Percentiles rank a stretch among this genome's conserved stretches.
These are phyloP conservation scores for Mobula birostris DNA, from an alignment of 2,113 vertebrate species.

Conservation along the genomic window DNA sequence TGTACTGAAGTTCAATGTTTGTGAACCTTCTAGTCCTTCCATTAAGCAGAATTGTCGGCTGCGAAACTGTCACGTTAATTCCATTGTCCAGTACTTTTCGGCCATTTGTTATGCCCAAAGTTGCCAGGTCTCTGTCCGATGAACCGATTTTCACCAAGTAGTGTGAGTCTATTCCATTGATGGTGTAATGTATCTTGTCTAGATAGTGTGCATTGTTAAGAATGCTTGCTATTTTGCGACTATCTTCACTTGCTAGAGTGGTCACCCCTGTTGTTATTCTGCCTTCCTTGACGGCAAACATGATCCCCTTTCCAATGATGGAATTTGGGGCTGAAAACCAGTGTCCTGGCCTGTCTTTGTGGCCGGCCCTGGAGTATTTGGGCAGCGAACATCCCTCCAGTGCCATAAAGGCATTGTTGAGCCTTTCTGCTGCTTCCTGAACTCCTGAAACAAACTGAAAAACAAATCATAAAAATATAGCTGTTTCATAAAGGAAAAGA, in stretches of 20 bases:
- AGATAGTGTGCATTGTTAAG: slow-evolving; percentile 88
- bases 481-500: background rate
- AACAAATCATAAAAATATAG: background rate
- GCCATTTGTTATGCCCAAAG: slow-evolving; percentile 80
- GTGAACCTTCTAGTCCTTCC: slow-evolving; percentile 89
- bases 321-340: slow-evolving; percentile 90
- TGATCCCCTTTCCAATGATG: slow-evolving; percentile 87
- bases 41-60: slow-evolving; percentile 64
- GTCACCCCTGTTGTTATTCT: slow-evolving; percentile 77
- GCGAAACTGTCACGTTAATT: slow-evolving; percentile 83
- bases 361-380: slow-evolving; percentile 70
- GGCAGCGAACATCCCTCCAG: slow-evolving; percentile 87
- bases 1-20: slow-evolving; percentile 80
- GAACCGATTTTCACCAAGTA: slow-evolving; percentile 94
- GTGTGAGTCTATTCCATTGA: slow-evolving; percentile 87
- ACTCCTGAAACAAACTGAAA: slow-evolving; percentile 86
- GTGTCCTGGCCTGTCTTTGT: slow-evolving; percentile 83
- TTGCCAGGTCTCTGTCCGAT: slow-evolving; percentile 80
- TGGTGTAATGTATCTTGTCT: slow-evolving; percentile 90
- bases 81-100: slow-evolving; percentile 85
- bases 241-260: slow-evolving; percentile 82
- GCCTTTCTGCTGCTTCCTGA: slow-evolving; percentile 89
- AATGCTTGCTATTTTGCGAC: slow-evolving; percentile 82
- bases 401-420: slow-evolving; percentile 95
- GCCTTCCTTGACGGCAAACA: slow-evolving; percentile 91